phyloP scores from a whole-genome alignment of 2,888 invertebrate genomes.

The Alloplasta piceator region DNA sequence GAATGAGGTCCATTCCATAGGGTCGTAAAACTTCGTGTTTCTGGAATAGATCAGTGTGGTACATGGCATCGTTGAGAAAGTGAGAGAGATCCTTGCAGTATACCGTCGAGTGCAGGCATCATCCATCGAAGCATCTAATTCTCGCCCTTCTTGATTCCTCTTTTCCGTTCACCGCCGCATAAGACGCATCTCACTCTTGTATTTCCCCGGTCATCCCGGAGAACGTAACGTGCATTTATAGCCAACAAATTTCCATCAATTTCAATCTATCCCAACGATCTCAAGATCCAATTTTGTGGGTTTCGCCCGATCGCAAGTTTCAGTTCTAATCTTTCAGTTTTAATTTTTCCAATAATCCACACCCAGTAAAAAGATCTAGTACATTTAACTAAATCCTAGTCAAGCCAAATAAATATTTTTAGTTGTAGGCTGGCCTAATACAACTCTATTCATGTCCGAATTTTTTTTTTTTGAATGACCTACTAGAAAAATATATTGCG shows the following conservation, averaged over 20 bases:
- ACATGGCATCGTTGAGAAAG: conserved; percentile 19
- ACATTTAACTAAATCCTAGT: too few species aligned
- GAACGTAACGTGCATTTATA: background rate
- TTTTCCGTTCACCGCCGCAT: conserved; percentile 23
- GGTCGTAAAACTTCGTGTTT: conserved; percentile 56
- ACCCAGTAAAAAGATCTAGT: too few species aligned
- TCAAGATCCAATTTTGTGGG: too few species aligned
- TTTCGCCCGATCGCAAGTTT: too few species aligned
- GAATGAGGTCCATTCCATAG: conserved; percentile 63
- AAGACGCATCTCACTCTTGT: conserved; percentile 45
- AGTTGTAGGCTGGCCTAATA: too few species aligned
- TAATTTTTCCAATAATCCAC: too few species aligned
- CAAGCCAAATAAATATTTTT: too few species aligned
- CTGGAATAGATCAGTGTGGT: conserved; percentile 43
- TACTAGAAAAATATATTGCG: too few species aligned
- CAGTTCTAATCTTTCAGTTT: too few species aligned
- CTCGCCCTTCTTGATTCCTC: conserved; percentile 17
- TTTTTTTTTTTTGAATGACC: too few species aligned
- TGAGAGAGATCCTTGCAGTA: conserved; percentile 22
- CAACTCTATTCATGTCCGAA: too few species aligned
- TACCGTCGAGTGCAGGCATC: conserved; percentile 47
- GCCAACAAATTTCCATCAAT: background rate
- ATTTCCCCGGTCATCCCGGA: conserved; percentile 14
- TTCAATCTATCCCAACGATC: too few species aligned
- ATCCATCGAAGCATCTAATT: conserved; percentile 35